Base-by-base conservation (phyloP, 2,888 invertebrate genomes). In the Cecidostiba fungosa region DNA sequence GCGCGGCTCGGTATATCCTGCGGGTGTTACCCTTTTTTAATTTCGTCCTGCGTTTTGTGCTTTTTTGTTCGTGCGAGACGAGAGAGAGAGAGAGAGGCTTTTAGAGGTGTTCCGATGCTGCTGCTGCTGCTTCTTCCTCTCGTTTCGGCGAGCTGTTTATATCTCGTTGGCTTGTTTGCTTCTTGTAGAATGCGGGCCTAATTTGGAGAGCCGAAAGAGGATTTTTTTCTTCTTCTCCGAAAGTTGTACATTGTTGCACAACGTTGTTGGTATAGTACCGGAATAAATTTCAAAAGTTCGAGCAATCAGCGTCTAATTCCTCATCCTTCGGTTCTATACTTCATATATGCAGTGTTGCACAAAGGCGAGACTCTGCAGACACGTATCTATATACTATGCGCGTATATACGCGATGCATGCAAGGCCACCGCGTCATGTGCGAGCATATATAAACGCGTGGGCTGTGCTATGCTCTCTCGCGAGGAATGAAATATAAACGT, bases 391-490 rank as follows among this genome's bases (percentile, higher is more conserved):
- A 39, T 39, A 47, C 2, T 47, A 47, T n/a, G 32, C 66, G 26
- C n/a, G 8, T n/a, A n/a, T 19, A 47, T 73, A 73, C 59, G 81
- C 47, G 81, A 81, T 81, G 74, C 43, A 81, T 66, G 32, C 81
- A 81, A 81, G 81, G 81, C 81, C 81, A 72, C 70, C 79, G 54
- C 69, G 72, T n/a, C 72, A 36, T 39, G 39, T n/a, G 72, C 36
- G 29, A 14, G 70, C 16, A 19, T 50, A 47, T 4, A 39, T 39
- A n/a, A 54, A n/a, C n/a, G 54, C 54, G n/a, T 54, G 54, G n/a
- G 54, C 6, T 5, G 16, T 50, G 50, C 50, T 16, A 16, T 1
- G 16, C 47, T 12, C 16, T 47, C 47, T 12, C 16, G 47, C 47
- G 50, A 50, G 50, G 54, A 54, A 54, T n/a, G 54, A 19, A 54